Evolutionary conservation across 2,888 invertebrate genomes (phyloP).

Genomic region (Pterostichus madidus): DNA sequence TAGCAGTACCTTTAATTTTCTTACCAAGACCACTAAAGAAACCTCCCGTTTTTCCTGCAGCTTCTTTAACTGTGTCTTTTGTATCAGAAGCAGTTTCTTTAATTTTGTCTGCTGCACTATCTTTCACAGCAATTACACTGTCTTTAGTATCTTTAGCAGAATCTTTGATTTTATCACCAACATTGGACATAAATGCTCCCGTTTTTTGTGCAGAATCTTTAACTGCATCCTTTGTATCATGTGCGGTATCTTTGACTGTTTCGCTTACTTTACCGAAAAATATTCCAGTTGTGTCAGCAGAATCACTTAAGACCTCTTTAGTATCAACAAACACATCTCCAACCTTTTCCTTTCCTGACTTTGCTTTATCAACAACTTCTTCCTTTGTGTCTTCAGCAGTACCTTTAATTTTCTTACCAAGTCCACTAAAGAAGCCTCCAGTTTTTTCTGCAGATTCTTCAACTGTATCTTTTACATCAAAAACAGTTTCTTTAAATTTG

Average conservation of each 20-base stretch:
- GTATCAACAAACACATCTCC: conserved; percentile 71
- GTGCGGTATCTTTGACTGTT: conserved; percentile 57
- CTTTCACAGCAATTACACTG: conserved; percentile 66
- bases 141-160: conserved; percentile 64
- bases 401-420: conserved; percentile 62
- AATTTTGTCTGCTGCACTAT: conserved; percentile 34
- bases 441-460: conserved; percentile 64
- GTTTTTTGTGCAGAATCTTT: conserved; percentile 7
- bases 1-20: conserved; percentile 55
- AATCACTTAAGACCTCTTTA: conserved; percentile 67
- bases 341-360: conserved; percentile 70
- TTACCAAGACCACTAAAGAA: conserved; percentile 54
- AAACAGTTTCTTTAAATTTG: conserved; percentile 72
- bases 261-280: conserved; percentile 40
- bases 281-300: not conserved
- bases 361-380: conserved; percentile 77
- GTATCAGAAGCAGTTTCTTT: not conserved
- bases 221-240: conserved; percentile 57
- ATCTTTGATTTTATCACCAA: conserved; percentile 10
- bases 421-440: conserved; percentile 62
- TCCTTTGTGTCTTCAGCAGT: conserved; percentile 50
- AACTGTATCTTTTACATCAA: conserved; percentile 70
- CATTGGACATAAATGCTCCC: not conserved
- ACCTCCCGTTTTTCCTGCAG: conserved; percentile 69
- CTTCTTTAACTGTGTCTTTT: conserved; percentile 71